These are phyloP conservation scores for Blastobasis adustella DNA, from an alignment of 2,888 invertebrate genomes.

Conservation along the genomic window DNA sequence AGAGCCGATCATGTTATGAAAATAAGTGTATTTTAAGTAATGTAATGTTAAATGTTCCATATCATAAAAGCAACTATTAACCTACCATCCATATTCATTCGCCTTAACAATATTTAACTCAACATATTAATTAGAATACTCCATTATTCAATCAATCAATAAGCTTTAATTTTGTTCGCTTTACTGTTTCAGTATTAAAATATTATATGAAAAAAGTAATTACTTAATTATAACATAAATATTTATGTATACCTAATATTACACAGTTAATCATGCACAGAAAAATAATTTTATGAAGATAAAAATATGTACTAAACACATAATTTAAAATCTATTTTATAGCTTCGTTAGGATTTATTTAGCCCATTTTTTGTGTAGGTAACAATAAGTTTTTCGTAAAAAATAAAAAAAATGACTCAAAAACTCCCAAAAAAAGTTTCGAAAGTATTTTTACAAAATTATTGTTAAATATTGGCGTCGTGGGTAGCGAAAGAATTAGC, in stretches of 20 bases:
- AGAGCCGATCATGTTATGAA: no score
- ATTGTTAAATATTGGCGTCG: not conserved
- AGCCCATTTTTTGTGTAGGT: not conserved
- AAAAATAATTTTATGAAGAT: constrained; percentile 6
- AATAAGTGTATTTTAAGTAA: no score
- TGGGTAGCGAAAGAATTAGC: constrained; percentile 1
- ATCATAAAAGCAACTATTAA: no score
- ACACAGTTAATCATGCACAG: constrained; percentile 20
- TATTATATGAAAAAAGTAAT: constrained; percentile 11
- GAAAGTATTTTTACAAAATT: no score
- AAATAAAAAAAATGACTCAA: no score
- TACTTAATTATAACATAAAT: not conserved
- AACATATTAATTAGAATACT: no score
- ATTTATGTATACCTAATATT: not conserved
- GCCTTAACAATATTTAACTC: no score
- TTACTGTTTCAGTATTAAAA: constrained; percentile 11
- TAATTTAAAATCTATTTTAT: not conserved
- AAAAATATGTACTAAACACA: not conserved
- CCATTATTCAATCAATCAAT: not conserved
- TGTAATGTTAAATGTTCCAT: no score
- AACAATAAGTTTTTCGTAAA: no score
- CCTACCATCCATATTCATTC: no score
- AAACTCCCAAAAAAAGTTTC: no score
- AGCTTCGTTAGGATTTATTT: not conserved
- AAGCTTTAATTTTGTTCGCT: constrained; percentile 10